Base-by-base conservation (phyloP, 2,797 vertebrate species). In the Basileuterus tristriatus region DNA sequence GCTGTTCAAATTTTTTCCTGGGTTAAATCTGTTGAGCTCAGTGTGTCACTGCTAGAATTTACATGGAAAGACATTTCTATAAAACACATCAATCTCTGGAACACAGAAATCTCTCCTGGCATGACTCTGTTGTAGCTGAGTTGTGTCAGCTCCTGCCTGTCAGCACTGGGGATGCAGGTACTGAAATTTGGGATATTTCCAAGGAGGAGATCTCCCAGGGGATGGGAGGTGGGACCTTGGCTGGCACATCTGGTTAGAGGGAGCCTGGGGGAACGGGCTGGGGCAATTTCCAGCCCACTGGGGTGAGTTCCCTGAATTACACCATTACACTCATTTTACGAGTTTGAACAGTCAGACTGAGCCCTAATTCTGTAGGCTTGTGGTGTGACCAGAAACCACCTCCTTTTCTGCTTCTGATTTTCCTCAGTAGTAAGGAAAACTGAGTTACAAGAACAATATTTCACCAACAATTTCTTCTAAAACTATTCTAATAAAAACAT, bases 391-490 rank as follows among this genome's bases (percentile, higher is more conserved):
- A 97, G 70, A 96, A 96, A 95, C 94, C 94, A 94, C 89, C 95
- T 94, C 76, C 49, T 96, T 96, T 95, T 94, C 93, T 94, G 91
- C 94, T 95, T 96, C 93, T 95, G 74, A 94, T 96, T 97, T 95
- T 96, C 87, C 90, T 96, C 85, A 88, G 58, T 58, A 84, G 91
- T 96, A 93, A 91, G 93, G 80, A 96, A 96, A 96, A 94, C 89
- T 94, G 87, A 94, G 70, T 80, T 96, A 94, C 80, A 94, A 94
- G 83, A 94, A 93, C 89, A 96, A 88, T 95, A 95, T 94, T 96
- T 96, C 93, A 94, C 63, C 59, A 91, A 84, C 74, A 91, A 82
- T 96, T 94, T 94, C 30, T 90, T 82, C 77, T 90, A 87, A 94
- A 96, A 94, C 60, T 94, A 77, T 94, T 91, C 80, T 96, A 96